Percentiles rank a stretch among this genome's conserved stretches.
phyloP scores from a whole-genome alignment of 2,888 invertebrate genomes.

The Odontomyia ornata region DNA sequence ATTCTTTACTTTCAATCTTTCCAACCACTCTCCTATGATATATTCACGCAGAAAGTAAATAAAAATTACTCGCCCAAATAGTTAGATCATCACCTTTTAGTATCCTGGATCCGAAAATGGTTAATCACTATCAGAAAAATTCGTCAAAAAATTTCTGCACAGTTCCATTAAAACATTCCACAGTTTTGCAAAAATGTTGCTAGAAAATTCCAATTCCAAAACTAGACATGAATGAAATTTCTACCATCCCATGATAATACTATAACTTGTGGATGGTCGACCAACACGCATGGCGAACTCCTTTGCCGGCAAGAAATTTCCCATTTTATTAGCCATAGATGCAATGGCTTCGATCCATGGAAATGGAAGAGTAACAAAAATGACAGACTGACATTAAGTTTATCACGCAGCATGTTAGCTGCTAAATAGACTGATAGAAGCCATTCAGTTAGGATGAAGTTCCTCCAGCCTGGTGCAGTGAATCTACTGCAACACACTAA shows the following conservation, averaged over 20 bases:
- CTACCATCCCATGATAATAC: conserved; percentile 10
- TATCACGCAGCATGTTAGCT: conserved; percentile 29
- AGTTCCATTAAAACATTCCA: conserved; percentile 21
- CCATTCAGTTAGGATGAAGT: neutral
- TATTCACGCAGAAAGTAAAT: too few species aligned
- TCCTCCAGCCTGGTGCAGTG: neutral
- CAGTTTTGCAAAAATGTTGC: conserved; percentile 14
- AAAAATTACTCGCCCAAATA: too few species aligned
- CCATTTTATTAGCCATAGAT: conserved; percentile 23
- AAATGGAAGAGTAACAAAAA: conserved; percentile 18
- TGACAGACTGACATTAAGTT: conserved; percentile 32
- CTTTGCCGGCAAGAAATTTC: conserved; percentile 9
- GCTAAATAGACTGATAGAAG: conserved; percentile 26
- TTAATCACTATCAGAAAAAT: conserved; percentile 15
- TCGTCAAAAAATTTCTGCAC: neutral
- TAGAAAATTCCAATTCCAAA: conserved; percentile 10
- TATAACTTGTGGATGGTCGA: neutral
- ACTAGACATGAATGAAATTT: conserved; percentile 34
- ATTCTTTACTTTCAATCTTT: too few species aligned
- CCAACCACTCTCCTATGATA: too few species aligned
- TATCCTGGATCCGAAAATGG: neutral
- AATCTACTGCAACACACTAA: neutral
- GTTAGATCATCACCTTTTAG: too few species aligned
- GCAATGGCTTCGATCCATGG: neutral
- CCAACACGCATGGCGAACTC: conserved; percentile 12